These are phyloP conservation scores for Rissa tridactyla DNA, from an alignment of 2,113 vertebrate genomes.

Conservation along the genomic window DNA sequence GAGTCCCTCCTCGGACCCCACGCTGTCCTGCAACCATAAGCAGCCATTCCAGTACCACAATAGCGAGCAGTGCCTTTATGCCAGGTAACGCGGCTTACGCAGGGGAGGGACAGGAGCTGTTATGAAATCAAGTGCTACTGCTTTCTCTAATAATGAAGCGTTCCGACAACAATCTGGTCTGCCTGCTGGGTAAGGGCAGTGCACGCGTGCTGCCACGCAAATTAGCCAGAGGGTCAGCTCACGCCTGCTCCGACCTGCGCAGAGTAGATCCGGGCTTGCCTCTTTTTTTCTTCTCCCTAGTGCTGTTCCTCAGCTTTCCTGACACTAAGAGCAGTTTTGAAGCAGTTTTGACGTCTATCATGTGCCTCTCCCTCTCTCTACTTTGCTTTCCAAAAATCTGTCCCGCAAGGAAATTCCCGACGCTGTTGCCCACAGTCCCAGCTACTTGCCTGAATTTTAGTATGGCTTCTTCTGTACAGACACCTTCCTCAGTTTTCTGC, in stretches of 20 bases:
- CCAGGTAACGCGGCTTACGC: constrained; percentile 75
- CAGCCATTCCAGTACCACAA: constrained; percentile 81
- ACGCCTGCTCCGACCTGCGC: no score
- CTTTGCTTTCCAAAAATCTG: background rate
- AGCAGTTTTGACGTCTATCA: background rate
- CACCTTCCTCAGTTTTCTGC: background rate
- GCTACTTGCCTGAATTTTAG: background rate
- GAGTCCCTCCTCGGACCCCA: constrained; percentile 86
- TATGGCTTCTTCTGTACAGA: background rate
- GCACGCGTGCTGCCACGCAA: fast-evolving
- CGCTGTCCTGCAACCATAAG: constrained; percentile 88
- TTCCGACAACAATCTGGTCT: fast-evolving
- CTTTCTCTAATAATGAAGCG: fast-evolving
- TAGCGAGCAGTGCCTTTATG: constrained; percentile 95
- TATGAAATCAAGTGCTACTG: background rate
- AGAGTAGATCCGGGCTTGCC: background rate
- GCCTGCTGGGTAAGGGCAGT: background rate
- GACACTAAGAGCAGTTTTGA: background rate
- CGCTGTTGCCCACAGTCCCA: fast-evolving
- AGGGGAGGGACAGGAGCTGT: background rate
- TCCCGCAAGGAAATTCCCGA: background rate
- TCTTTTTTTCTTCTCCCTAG: no score
- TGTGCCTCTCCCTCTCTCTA: fast-evolving
- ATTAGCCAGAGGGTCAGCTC: background rate
- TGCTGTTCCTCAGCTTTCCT: background rate